Evolutionary conservation across 92 coral and sea anemone species (phyloP).

Genomic region (Porites divaricata): DNA sequence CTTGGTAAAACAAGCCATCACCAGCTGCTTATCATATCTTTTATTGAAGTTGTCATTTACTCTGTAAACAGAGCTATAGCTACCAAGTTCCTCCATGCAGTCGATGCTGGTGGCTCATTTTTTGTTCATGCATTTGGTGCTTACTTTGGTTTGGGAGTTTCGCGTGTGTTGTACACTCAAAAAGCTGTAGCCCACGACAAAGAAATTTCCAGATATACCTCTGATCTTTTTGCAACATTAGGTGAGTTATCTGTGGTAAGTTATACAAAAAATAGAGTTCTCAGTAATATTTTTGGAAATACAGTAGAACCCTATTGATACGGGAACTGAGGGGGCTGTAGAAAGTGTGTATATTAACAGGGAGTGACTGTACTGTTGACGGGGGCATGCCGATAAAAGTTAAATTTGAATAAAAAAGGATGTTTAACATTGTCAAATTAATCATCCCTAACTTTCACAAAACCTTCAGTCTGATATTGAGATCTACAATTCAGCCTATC

Average conservation of each 20-base stretch:
- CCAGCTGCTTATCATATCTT: slow-evolving; percentile 79
- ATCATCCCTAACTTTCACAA: too few relatives aligned
- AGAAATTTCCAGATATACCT: slow-evolving; percentile 89
- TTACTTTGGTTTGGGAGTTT: slow-evolving; percentile 82
- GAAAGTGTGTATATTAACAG: too few relatives aligned
- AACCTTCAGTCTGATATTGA: too few relatives aligned
- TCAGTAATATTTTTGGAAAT: too few relatives aligned
- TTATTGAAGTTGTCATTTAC: slow-evolving; percentile 84
- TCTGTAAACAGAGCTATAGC: slow-evolving; percentile 78
- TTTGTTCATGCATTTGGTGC: slow-evolving; percentile 92
- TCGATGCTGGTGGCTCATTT: slow-evolving; percentile 89
- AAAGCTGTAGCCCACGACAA: slow-evolving; percentile 91
- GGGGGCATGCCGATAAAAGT: too few relatives aligned
- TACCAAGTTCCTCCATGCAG: slow-evolving; percentile 78
- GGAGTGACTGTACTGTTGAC: too few relatives aligned
- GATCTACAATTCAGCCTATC: too few relatives aligned
- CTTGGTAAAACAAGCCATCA: slow-evolving; percentile 94
- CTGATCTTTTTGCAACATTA: slow-evolving; percentile 88
- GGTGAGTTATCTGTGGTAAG: slow-evolving; percentile 92
- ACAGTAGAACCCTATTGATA: too few relatives aligned
- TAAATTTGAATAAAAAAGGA: too few relatives aligned
- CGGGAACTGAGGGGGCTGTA: too few relatives aligned
- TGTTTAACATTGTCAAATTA: too few relatives aligned
- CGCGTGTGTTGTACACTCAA: slow-evolving; percentile 71
- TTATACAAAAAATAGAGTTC: background rate